Conservation (phyloP, 2,888 invertebrate genomes). For the Dryococelus australis region DNA sequence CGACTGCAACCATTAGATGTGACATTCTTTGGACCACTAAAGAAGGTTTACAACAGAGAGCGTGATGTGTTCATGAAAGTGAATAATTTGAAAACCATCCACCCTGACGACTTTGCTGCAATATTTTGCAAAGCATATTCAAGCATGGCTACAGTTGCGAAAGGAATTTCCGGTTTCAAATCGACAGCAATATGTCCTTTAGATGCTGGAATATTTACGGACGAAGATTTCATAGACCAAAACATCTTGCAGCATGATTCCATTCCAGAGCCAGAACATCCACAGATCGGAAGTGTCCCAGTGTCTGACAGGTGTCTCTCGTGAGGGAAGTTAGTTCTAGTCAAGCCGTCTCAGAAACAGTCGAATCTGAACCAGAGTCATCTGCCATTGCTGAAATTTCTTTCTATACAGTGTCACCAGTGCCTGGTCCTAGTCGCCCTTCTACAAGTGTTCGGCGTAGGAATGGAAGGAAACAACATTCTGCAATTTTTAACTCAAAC, state of each 20-base stretch:
- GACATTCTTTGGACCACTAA: not conserved
- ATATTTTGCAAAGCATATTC: constrained; percentile 8
- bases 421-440: not conserved
- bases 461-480: not conserved
- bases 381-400: not conserved
- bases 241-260: not conserved
- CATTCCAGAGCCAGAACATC: not conserved
- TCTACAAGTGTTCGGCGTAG: not conserved
- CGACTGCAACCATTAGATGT: not conserved
- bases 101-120: not conserved
- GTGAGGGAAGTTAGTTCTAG: not conserved
- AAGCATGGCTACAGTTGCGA: not conserved
- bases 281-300: not conserved
- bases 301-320: not conserved
- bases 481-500: not conserved
- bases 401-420: not conserved
- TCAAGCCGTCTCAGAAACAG: not conserved
- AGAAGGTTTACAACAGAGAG: not conserved
- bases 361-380: not conserved
- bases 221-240: not conserved
- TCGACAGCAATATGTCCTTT: no score
- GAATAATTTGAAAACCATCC: not conserved
- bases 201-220: constrained; percentile 1
- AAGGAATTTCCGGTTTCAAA: not conserved
- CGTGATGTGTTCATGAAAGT: not conserved